Conservation (phyloP, 2,797 vertebrate genomes). For the Hypotaenidia okinawae region DNA sequence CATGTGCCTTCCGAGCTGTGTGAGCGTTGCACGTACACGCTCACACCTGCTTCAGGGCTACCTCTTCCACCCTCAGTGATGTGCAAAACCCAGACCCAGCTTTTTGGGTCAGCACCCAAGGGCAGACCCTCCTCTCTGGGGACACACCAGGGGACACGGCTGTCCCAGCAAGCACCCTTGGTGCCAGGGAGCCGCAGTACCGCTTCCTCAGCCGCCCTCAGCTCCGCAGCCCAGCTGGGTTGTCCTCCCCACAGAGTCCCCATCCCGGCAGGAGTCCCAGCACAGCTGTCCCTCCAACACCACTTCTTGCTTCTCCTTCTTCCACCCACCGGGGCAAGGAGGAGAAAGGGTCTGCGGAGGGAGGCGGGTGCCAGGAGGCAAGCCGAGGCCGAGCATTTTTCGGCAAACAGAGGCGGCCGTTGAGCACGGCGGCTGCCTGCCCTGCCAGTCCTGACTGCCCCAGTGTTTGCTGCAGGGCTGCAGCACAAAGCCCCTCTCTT, state of each 20-base stretch:
- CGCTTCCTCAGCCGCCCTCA: rapidly evolving
- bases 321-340: rapidly evolving
- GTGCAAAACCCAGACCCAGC: neutral
- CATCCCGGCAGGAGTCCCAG: neutral
- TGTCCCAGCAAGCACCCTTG: neutral
- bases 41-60: neutral
- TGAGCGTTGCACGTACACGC: rapidly evolving
- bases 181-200: neutral
- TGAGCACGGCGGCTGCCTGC: rapidly evolving
- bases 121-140: neutral
- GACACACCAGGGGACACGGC: neutral
- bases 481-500: slow-evolving; percentile 8
- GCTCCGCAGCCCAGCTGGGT: neutral
- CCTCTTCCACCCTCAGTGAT: neutral
- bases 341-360: neutral
- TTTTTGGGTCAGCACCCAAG: neutral
- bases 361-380: neutral
- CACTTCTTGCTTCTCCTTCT: neutral
- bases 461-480: neutral
- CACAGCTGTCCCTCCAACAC: neutral
- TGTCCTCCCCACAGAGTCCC: neutral
- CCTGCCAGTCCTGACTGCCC: neutral
- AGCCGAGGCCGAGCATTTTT: neutral
- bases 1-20: rapidly evolving
- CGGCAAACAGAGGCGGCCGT: neutral